Evolutionary conservation across 2,797 vertebrate species (phyloP).

Genomic region (Pelodytes ibericus): DNA sequence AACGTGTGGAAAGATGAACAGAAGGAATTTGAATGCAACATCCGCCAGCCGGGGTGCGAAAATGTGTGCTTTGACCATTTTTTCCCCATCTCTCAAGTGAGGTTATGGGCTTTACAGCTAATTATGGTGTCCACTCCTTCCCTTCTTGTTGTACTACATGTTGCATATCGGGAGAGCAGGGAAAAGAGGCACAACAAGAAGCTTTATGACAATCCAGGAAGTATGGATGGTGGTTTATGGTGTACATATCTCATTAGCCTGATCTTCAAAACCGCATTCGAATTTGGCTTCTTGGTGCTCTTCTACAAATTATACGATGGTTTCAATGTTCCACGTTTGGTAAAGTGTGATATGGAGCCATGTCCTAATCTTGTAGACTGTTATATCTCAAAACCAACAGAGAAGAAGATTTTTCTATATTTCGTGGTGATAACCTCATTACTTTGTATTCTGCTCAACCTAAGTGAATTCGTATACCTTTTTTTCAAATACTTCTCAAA

Average conservation of each 20-base stretch:
- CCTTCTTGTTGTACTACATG: slow-evolving; percentile 84
- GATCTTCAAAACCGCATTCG: slow-evolving; percentile 78
- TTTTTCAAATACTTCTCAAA: slow-evolving; percentile 77
- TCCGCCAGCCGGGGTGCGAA: slow-evolving; percentile 84
- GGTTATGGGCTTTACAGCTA: slow-evolving; percentile 89
- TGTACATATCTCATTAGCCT: slow-evolving; percentile 84
- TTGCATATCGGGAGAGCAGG: slow-evolving; percentile 79
- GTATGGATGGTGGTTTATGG: slow-evolving; percentile 81
- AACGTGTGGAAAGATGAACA: slow-evolving; percentile 87
- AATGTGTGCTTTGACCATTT: slow-evolving; percentile 88
- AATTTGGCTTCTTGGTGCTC: slow-evolving; percentile 79
- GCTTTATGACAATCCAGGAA: slow-evolving; percentile 73
- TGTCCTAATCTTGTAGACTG: slow-evolving; percentile 86
- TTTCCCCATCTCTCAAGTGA: slow-evolving; percentile 85
- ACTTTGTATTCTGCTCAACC: slow-evolving; percentile 79
- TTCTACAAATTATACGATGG: slow-evolving; percentile 85
- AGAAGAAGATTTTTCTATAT: slow-evolving; percentile 86
- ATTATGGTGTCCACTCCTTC: slow-evolving; percentile 88
- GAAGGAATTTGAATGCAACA: slow-evolving; percentile 85
- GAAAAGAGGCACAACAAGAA: slow-evolving; percentile 73
- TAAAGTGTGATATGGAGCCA: slow-evolving; percentile 77
- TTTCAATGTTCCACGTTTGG: slow-evolving; percentile 76
- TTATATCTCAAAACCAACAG: slow-evolving; percentile 80
- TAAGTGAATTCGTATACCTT: slow-evolving; percentile 81
- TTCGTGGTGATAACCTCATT: slow-evolving; percentile 82